Base-by-base conservation (phyloP, 1,140 invertebrate genomes). In the Scaptomyza graminum region DNA sequence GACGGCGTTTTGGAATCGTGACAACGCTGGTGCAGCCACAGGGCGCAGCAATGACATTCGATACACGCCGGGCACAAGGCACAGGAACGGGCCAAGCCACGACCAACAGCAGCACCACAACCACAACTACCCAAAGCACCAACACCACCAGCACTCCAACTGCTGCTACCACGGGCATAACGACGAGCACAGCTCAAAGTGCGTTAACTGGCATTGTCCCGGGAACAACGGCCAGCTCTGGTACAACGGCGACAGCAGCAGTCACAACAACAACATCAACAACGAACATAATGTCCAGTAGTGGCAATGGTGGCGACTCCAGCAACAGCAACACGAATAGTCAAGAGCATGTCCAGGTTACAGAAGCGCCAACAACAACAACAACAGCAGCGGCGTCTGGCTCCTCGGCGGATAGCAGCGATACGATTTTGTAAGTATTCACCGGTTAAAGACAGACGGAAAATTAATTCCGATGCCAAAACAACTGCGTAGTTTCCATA, bases 31-130 rank as follows among this genome's bases (percentile, higher is more conserved):
- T 68, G 59, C 57, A 63, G 59, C 65, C 65, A 69, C 43, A 59
- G 61, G 65, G 65, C 62, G 52, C 54, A 57, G 69, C 54, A 67
- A 91, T 91, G 90, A 91, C 90, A 74, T 90, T 90, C 77, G 89
- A 90, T 76, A 90, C 89, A 47, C 84, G 89, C 57, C 77, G 89
- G 56, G 37, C 37, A 41, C 81, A 76, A 59, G 77, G 70, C 63
- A 76, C 80, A 57, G 80, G 81, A 50, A 72, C 69, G 47, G 74
- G 76, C 66, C 69, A 83, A 73, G 70, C 74, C 65, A 87, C 69
- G 56, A 78, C 82, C 63, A 52, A 59, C 59, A 64, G 15, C 49
- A 67, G 46, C 25, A 59, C 31, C 39, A 78, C 18, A 3, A 22
- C 18, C 18, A 39, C 63, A 81, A 31, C 70, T 62, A 11, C 47